Evolutionary conservation across 1,140 invertebrate genomes (phyloP), one percentile per base, ranked within the genome.

Genomic region (Bombus difficillimus): DNA sequence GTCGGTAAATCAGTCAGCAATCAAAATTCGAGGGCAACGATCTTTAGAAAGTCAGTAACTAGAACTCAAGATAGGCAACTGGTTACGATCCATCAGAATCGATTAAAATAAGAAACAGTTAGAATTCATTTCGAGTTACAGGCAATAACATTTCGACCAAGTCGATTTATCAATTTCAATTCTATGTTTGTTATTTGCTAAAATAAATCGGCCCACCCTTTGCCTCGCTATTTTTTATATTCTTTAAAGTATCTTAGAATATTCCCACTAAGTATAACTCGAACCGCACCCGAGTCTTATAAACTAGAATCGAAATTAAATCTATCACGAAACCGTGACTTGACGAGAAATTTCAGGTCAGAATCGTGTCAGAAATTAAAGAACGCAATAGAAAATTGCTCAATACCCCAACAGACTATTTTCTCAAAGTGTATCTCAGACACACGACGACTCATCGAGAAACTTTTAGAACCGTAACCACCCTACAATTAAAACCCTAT

Each of bases 91-190:
- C 32, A 57, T 75, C 47, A 57, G 22, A n/a, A 75, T 75, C 74
- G 47, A 75, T 34, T 75, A 75, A 75, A 75, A 57, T 75, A 37
- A 75, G 74, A 75, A 57, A 57, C 74, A 57, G n/a, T 57, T 75
- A 13, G 47, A 75, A 25, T 75, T 75, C 47, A 75, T 37, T 75
- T 57, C 4, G 18, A 57, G 34, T 57, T 75, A 37, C 8, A 3
- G 8, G 4, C 32, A 37, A 57, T 37, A 34, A 75, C 57, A 57
- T 18, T 6, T 37, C 32, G 25, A 34, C 28, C 73, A 12, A 37
- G 34, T 75, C 73, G n/a, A 75, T 75, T 57, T 57, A 75, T 75
- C 47, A 75, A 57, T 25, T 37, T 25, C 18, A 22, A 25, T 37
- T 75, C 34, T 25, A 15, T 15, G 10, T 75, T 75, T 75, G 10